Evolutionary conservation across 2,888 invertebrate genomes (phyloP).

Genomic region (Ethmia dodecea): DNA sequence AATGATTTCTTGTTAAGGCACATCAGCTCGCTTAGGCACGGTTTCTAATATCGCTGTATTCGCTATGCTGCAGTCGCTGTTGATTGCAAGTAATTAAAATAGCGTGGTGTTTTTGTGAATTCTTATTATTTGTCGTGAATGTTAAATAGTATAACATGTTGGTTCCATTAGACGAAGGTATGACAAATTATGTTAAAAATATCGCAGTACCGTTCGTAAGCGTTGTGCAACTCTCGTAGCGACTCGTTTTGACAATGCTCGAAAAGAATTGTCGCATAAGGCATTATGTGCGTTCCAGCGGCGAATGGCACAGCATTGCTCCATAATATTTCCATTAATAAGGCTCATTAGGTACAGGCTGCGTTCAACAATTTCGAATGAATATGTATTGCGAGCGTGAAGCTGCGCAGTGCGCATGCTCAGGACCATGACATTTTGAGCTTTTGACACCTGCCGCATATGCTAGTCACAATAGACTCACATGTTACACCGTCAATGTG

Average conservation of each 20-base stretch:
- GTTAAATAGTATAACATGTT: neutral
- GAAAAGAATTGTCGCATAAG: slow-evolving; percentile 18
- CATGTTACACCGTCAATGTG: too few species aligned
- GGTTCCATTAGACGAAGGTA: neutral
- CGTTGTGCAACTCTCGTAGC: slow-evolving; percentile 16
- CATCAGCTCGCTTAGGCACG: slow-evolving; percentile 23
- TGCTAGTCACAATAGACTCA: too few species aligned
- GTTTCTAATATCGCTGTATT: slow-evolving; percentile 7
- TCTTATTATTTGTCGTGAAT: neutral
- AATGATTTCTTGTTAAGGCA: slow-evolving; percentile 30
- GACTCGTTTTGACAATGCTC: slow-evolving; percentile 15
- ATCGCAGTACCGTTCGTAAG: slow-evolving; percentile 15
- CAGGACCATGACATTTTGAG: slow-evolving; percentile 19
- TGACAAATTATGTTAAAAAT: neutral
- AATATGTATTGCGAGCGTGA: slow-evolving; percentile 17
- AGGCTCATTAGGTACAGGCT: slow-evolving; percentile 8
- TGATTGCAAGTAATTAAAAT: neutral
- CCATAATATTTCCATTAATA: slow-evolving; percentile 25
- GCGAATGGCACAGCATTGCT: slow-evolving; percentile 22
- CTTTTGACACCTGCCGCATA: slow-evolving; percentile 17
- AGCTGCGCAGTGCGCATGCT: slow-evolving; percentile 11
- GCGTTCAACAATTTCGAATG: slow-evolving; percentile 16
- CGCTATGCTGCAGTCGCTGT: neutral
- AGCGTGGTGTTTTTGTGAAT: neutral
- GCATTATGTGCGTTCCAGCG: slow-evolving; percentile 16